These are phyloP conservation scores for Gnathonemus longibarbis DNA, from an alignment of 2,113 vertebrate genomes.

Conservation along the genomic window DNA sequence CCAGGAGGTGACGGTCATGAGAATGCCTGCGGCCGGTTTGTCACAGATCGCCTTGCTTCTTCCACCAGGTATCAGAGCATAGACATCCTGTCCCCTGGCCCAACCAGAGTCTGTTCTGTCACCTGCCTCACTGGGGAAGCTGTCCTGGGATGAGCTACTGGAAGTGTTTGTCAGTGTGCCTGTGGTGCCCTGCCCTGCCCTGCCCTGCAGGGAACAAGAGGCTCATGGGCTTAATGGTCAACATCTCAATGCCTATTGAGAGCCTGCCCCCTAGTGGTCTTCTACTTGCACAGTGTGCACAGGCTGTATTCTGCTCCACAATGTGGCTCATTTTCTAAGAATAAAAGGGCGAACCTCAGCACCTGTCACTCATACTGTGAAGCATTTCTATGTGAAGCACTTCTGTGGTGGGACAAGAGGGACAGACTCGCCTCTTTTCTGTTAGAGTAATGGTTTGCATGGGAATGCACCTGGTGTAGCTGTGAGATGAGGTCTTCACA, in stretches of 20 bases:
- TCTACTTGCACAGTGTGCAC: neutral
- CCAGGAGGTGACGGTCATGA: neutral
- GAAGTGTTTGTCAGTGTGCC: slow-evolving; percentile 50
- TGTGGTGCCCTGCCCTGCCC: slow-evolving; percentile 36
- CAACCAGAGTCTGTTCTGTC: slow-evolving; percentile 30
- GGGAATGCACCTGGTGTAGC: neutral
- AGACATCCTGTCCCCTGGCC: slow-evolving; percentile 40
- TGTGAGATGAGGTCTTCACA: neutral
- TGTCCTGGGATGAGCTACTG: slow-evolving; percentile 48
- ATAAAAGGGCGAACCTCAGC: neutral
- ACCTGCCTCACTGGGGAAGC: slow-evolving; percentile 46
- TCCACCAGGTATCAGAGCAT: slow-evolving; percentile 53
- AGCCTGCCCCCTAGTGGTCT: neutral
- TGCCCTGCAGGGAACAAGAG: slow-evolving; percentile 20
- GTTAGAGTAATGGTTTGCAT: neutral
- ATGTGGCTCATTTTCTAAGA: neutral
- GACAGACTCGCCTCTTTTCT: neutral
- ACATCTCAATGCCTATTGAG: slow-evolving; percentile 47
- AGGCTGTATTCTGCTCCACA: neutral
- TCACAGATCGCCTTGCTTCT: neutral
- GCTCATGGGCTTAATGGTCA: slow-evolving; percentile 29
- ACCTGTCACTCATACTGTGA: neutral
- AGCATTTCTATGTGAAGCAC: neutral
- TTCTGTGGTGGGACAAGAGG: neutral
- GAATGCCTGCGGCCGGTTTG: neutral